phyloP scores from a whole-genome alignment of 2,113 vertebrate genomes.

The Nesoenas mayeri region DNA sequence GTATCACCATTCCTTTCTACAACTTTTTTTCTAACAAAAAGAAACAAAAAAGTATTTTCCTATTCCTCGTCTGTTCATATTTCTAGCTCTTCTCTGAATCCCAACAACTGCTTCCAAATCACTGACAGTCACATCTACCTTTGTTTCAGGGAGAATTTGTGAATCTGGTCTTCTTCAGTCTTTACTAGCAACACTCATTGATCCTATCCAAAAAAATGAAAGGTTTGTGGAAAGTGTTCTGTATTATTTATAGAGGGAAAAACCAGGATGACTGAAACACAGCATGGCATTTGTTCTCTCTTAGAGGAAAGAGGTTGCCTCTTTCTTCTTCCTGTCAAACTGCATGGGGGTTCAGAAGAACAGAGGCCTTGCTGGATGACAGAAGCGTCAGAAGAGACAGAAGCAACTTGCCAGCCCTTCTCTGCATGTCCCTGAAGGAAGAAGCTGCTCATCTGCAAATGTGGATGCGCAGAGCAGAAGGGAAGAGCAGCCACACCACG shows the following conservation, averaged over 20 bases:
- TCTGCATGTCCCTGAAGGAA: background rate
- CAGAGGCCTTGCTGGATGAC: background rate
- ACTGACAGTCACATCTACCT: background rate
- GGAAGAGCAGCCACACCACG: background rate
- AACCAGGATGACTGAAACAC: background rate
- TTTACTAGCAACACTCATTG: background rate
- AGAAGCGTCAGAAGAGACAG: background rate
- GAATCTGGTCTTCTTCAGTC: background rate
- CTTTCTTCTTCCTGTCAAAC: background rate
- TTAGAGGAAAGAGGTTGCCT: background rate
- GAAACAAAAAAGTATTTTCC: background rate
- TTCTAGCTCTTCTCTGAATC: background rate
- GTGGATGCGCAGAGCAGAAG: background rate
- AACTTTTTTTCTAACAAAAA: background rate
- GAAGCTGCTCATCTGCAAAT: background rate
- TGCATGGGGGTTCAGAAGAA: background rate
- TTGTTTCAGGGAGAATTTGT: background rate
- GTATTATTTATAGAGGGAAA: background rate
- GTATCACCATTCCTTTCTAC: background rate
- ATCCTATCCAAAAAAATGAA: background rate
- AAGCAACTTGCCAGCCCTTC: background rate
- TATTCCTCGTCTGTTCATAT: background rate
- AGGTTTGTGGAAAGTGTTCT: background rate
- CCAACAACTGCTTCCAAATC: background rate
- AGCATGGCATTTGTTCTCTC: background rate